These are phyloP conservation scores for Neocloeon triangulifer DNA, from an alignment of 1,140 invertebrate species.

Conservation along the genomic window DNA sequence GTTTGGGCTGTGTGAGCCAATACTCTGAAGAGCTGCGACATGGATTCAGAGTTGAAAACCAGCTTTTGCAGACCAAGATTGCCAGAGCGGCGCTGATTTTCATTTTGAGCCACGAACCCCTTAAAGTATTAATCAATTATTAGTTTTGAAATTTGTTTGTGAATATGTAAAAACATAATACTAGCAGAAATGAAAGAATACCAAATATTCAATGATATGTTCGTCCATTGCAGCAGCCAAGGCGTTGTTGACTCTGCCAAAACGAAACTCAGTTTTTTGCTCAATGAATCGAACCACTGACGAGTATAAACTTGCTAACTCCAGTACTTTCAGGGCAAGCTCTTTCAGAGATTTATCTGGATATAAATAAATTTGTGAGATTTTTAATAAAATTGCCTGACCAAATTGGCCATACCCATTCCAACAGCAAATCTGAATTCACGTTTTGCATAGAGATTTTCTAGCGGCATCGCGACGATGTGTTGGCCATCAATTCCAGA, in stretches of 20 bases:
- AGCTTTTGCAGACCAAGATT: too few relatives aligned
- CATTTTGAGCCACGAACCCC: too few relatives aligned
- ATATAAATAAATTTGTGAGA: background rate
- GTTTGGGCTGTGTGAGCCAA: constrained; percentile 15
- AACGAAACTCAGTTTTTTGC: constrained; percentile 44
- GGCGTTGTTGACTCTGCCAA: constrained; percentile 80
- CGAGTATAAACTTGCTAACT: constrained; percentile 68
- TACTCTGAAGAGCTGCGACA: constrained; percentile 23
- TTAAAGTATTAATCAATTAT: too few relatives aligned
- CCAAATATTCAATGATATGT: constrained; percentile 58
- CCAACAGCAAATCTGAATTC: constrained; percentile 22
- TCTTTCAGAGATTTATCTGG: constrained; percentile 48
- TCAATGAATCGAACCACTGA: constrained; percentile 67
- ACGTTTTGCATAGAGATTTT: constrained; percentile 15
- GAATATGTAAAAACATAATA: too few relatives aligned
- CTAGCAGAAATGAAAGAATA: too few relatives aligned
- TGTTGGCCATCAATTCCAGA: constrained; percentile 51
- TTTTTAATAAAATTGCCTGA: background rate
- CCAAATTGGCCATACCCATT: constrained; percentile 16
- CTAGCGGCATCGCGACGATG: constrained; percentile 30
- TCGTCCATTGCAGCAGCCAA: constrained; percentile 55
- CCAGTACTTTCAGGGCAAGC: constrained; percentile 58
- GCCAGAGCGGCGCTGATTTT: too few relatives aligned
- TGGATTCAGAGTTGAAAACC: constrained; percentile 31
- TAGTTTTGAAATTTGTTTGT: too few relatives aligned